A percentile compares a stretch with the other conserved stretches of the same genome.
Evolutionary conservation across 2,113 vertebrate species (phyloP).

Genomic region (Ceyx melanurus): DNA sequence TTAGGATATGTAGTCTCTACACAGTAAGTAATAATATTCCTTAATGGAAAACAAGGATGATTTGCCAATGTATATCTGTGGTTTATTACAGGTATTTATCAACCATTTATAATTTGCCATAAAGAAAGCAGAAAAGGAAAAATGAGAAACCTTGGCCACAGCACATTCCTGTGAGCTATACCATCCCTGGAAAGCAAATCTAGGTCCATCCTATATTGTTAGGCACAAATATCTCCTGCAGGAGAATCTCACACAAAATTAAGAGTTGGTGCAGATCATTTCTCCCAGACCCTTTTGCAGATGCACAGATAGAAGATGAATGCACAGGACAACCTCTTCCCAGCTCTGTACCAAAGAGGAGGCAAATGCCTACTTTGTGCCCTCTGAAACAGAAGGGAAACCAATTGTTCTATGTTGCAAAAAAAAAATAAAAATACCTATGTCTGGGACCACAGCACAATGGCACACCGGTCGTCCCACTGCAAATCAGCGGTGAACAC

Average conservation of each 20-base stretch:
- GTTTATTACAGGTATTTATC: conserved; percentile 23
- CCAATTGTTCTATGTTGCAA: not conserved
- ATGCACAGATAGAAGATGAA: not conserved
- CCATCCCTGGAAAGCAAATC: conserved; percentile 27
- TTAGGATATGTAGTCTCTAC: not conserved
- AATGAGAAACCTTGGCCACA: not conserved
- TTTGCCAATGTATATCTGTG: not conserved
- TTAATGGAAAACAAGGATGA: not conserved
- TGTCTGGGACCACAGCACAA: not conserved
- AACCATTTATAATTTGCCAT: not conserved
- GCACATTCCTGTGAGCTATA: not conserved
- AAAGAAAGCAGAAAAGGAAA: not conserved
- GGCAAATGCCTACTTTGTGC: not conserved
- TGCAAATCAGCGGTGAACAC: not conserved
- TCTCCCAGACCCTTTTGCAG: not conserved
- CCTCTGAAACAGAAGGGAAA: not conserved
- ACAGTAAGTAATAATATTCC: conserved; percentile 6
- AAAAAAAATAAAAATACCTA: not conserved
- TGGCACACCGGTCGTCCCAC: not conserved
- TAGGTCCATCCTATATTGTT: not conserved
- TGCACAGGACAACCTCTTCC: not conserved
- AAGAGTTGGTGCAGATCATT: not conserved
- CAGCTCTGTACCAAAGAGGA: not conserved
- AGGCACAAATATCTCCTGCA: not conserved
- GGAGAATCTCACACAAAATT: not conserved